Evolutionary conservation across 2,113 vertebrate species (phyloP).

Genomic region (Apeltes quadracus): DNA sequence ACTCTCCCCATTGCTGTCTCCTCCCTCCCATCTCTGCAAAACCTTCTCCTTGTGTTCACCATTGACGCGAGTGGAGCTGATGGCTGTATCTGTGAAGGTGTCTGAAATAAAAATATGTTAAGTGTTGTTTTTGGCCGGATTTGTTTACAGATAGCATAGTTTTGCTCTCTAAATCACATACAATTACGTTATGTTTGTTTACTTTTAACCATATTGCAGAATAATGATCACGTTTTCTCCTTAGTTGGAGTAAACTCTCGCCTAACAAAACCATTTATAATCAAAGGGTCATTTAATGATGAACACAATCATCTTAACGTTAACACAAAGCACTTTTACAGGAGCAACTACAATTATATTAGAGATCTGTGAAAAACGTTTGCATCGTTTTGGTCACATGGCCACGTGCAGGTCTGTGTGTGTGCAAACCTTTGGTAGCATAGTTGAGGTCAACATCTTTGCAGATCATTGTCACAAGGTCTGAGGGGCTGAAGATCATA

Average conservation of each 20-base stretch:
- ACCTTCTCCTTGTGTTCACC: constrained; percentile 93
- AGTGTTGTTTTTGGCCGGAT: too few species aligned
- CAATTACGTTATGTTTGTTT: neutral
- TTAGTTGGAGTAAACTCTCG: neutral
- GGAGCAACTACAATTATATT: neutral
- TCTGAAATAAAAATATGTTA: too few species aligned
- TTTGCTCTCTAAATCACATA: neutral
- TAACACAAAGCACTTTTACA: neutral
- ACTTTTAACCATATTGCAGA: neutral
- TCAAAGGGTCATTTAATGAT: neutral
- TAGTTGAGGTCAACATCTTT: constrained; percentile 91
- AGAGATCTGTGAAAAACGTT: neutral
- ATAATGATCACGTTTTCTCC: neutral
- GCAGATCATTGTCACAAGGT: constrained; percentile 90
- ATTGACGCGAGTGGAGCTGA: constrained; percentile 87
- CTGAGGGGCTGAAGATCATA: constrained; percentile 90
- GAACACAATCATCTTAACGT: neutral
- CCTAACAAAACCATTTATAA: neutral
- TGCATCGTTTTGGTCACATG: neutral
- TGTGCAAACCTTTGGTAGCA: constrained; percentile 86
- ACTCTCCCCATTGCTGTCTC: constrained; percentile 89
- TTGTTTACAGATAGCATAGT: neutral
- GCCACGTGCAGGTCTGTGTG: neutral
- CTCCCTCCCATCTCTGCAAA: constrained; percentile 91
- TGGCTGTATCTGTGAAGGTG: constrained; percentile 90